Evolutionary conservation across 1,140 invertebrate genomes (phyloP), one percentile per base, ranked within the genome.

Genomic region (Galendromus occidentalis): DNA sequence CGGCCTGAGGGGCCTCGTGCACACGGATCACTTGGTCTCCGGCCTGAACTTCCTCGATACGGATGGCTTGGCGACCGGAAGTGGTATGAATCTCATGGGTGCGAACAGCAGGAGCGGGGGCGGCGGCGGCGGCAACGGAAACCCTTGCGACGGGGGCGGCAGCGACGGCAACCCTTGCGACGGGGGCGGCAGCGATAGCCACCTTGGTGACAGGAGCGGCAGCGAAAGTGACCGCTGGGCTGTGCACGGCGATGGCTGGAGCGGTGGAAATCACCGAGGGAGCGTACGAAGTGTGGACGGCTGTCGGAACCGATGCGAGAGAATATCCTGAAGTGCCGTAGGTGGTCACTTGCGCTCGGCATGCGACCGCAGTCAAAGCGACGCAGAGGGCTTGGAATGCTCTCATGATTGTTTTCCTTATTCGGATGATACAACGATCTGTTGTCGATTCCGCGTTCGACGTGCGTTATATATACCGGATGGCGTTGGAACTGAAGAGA

Each of bases 21-120:
- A 59, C 51, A 25, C 51, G 51, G 9, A 59, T 59, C 51, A 59
- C 51, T 59, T 59, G 22, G 51, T 59, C 33, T 5, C 51, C 51
- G 14, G 51, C 51, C 20, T 59, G 51, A 9, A 59, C n/a, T 14
- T 59, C 14, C 22, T 59, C 22, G 14, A 59, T 59, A 25, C 51
- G 51, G 9, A 59, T 59, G 22, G 22, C 22, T 33, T 59, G 51
- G 33, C 51, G 22, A 25, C 51, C 22, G 6, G 51, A 59, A 14
- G 25, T 22, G 6, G 51, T 59, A 33, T 59, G 51, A 22, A 59
- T 25, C 22, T 59, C 51, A 25, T 59, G 51, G 33, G 51, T 59
- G 14, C 22, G 51, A 22, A 59, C 25, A 59, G 17, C 14, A 2
- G 25, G 20, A 4, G 51, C 51, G 25, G 22, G 51, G 14, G 51